These are phyloP conservation scores for Achatina immaculata DNA, from an alignment of 1,140 invertebrate species.

Conservation along the genomic window DNA sequence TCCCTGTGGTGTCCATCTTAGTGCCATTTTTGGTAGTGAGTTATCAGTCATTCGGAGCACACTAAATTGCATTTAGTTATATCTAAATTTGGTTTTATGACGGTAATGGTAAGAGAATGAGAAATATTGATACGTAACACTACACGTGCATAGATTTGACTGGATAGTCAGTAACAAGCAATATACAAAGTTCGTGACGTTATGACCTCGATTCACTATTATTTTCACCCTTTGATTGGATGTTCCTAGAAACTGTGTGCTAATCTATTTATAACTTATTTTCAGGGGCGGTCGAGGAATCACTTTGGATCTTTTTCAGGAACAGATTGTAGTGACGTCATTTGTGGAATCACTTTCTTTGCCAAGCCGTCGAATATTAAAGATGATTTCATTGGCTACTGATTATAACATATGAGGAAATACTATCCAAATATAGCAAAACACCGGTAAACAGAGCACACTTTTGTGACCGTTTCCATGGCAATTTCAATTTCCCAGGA, in stretches of 20 bases:
- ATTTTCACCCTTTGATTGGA: not conserved
- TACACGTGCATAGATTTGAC: too few species aligned
- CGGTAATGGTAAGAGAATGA: too few species aligned
- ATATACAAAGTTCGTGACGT: too few species aligned
- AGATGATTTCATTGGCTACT: not conserved
- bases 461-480: constrained; percentile 8
- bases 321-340: not conserved
- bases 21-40: too few species aligned
- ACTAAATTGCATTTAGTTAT: too few species aligned
- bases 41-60: too few species aligned
- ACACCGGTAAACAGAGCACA: not conserved
- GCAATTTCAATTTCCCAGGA: constrained; percentile 1
- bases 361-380: not conserved
- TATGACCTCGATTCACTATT: not conserved
- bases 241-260: not conserved
- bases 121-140: too few species aligned
- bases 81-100: too few species aligned
- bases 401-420: not conserved
- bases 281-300: not conserved
- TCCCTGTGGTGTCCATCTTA: too few species aligned
- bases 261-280: constrained; percentile 5
- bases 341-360: not conserved
- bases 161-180: too few species aligned
- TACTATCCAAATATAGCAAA: constrained; percentile 6
- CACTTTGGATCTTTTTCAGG: too few species aligned